Evolutionary conservation across 2,888 invertebrate genomes (phyloP).

Genomic region (Tipula unca): DNA sequence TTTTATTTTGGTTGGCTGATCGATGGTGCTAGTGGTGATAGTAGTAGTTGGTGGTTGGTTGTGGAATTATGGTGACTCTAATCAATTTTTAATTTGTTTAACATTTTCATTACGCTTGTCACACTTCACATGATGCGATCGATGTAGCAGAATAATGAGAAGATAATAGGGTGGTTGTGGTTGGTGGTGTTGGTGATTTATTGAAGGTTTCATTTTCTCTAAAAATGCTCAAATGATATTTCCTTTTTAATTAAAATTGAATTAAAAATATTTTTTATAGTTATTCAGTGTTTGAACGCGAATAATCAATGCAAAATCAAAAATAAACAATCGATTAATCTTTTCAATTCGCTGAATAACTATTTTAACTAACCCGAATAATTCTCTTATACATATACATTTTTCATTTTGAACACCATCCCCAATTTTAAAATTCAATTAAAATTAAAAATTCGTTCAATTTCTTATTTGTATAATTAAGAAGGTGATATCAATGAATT

Average conservation of each 20-base stretch:
- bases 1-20: slow-evolving; percentile 18
- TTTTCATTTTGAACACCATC: not conserved
- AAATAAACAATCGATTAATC: not conserved
- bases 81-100: not conserved
- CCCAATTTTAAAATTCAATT: slow-evolving; percentile 17
- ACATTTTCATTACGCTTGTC: not conserved
- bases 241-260: slow-evolving; percentile 16
- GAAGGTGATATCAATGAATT: not conserved
- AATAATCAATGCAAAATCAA: slow-evolving; percentile 8
- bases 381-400: not conserved
- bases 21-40: slow-evolving; percentile 20
- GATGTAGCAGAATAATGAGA: slow-evolving; percentile 3
- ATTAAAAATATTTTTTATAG: slow-evolving; percentile 14
- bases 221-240: slow-evolving; percentile 18
- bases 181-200: slow-evolving; percentile 16
- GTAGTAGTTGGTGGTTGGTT: slow-evolving; percentile 19
- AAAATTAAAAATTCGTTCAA: not conserved
- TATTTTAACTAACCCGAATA: slow-evolving; percentile 16
- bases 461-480: not conserved
- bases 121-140: slow-evolving; percentile 17
- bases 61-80: slow-evolving; percentile 22
- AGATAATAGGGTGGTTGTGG: not conserved
- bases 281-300: not conserved
- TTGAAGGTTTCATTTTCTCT: slow-evolving; percentile 15
- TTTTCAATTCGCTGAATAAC: slow-evolving; percentile 15